These are phyloP conservation scores for Eclectus roratus DNA, from an alignment of 2,113 vertebrate species.

Conservation along the genomic window DNA sequence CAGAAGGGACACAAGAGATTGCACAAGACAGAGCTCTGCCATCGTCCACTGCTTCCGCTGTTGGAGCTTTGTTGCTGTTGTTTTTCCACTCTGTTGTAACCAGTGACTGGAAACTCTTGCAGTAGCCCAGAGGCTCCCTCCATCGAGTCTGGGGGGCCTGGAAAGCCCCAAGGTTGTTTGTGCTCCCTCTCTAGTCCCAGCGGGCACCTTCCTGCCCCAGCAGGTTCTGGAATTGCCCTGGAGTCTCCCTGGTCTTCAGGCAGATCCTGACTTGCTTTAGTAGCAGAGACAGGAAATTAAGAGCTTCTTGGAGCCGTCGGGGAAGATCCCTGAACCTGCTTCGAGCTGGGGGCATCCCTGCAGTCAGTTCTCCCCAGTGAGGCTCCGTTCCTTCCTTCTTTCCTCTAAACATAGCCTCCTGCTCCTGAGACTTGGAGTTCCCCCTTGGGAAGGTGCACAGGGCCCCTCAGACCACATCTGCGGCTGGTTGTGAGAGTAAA, in stretches of 20 bases:
- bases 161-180: neutral
- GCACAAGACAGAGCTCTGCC: neutral
- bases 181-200: neutral
- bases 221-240: neutral
- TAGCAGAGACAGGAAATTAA: neutral
- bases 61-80: neutral
- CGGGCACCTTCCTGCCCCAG: fast-evolving
- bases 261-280: neutral
- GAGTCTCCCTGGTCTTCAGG: neutral
- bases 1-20: neutral
- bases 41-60: fast-evolving
- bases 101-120: neutral
- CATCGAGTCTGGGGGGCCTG: neutral
- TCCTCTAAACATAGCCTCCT: neutral
- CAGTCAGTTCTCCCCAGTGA: fast-evolving
- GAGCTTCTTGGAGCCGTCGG: neutral
- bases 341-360: neutral
- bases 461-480: fast-evolving
- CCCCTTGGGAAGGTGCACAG: neutral
- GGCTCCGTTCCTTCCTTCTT: neutral
- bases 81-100: neutral
- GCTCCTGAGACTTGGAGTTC: fast-evolving
- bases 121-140: neutral
- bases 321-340: neutral
- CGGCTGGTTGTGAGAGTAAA: fast-evolving